Conservation (phyloP, 2,888 invertebrate genomes). For the Steromphala cineraria region DNA sequence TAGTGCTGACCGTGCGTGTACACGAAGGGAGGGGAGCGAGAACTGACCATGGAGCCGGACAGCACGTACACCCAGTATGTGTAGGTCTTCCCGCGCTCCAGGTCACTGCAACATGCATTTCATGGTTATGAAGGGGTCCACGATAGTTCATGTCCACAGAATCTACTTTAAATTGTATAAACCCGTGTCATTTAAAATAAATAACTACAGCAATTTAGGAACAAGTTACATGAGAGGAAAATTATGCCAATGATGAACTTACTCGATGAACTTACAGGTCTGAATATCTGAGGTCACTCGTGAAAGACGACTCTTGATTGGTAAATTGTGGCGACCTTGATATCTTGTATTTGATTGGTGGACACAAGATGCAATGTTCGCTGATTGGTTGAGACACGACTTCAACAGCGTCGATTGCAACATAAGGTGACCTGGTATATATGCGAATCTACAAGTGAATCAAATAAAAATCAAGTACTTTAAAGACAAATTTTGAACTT, state of each 20-base stretch:
- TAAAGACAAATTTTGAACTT: too few species aligned
- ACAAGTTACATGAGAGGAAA: too few species aligned
- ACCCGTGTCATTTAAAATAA: background rate
- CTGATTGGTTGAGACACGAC: constrained; percentile 50
- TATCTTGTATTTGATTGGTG: constrained; percentile 52
- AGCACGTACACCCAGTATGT: constrained; percentile 51
- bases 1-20: constrained; percentile 59
- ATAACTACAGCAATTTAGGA: too few species aligned
- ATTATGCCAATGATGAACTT: background rate
- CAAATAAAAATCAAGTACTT: background rate
- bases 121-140: too few species aligned
- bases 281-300: constrained; percentile 37
- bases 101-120: constrained; percentile 40
- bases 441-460: constrained; percentile 50
- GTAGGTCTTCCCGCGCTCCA: constrained; percentile 47
- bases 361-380: constrained; percentile 50
- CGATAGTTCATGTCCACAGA: too few species aligned
- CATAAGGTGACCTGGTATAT: constrained; percentile 50
- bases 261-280: constrained; percentile 46
- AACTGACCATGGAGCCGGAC: constrained; percentile 42
- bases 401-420: constrained; percentile 66
- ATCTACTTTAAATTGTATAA: background rate
- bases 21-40: constrained; percentile 51
- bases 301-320: constrained; percentile 25
- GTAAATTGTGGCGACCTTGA: constrained; percentile 54